phyloP scores from a whole-genome alignment of 2,797 vertebrate genomes.

The Mergus octosetaceus region DNA sequence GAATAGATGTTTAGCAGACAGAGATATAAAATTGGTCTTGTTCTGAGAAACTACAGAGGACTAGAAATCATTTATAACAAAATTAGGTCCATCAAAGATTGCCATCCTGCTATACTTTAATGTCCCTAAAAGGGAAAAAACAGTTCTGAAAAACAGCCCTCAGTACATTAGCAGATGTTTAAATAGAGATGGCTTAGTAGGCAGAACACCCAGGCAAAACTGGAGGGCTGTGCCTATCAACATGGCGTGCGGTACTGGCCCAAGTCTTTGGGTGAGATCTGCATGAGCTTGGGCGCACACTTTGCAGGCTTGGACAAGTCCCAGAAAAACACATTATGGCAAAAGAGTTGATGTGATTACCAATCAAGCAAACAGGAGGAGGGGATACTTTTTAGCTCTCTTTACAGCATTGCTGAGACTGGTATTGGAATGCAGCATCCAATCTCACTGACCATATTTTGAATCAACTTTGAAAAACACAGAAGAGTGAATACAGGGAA shows the following conservation, averaged over 20 bases:
- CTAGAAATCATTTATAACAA: not conserved
- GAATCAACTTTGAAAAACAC: not conserved
- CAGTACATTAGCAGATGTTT: not conserved
- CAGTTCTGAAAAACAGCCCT: not conserved
- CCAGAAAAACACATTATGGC: not conserved
- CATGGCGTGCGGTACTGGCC: accelerated
- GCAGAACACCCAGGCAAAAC: not conserved
- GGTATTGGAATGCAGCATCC: not conserved
- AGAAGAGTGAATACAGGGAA: not conserved
- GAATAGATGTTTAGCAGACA: not conserved
- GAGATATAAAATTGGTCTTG: not conserved
- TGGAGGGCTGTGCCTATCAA: not conserved
- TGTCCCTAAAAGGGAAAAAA: not conserved
- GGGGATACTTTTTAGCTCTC: not conserved
- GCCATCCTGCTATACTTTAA: not conserved
- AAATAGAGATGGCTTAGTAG: not conserved
- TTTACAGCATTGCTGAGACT: not conserved
- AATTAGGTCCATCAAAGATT: not conserved
- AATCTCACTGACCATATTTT: not conserved
- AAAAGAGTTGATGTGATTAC: not conserved
- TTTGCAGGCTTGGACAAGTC: not conserved
- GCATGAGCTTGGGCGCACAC: not conserved
- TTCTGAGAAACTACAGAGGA: not conserved
- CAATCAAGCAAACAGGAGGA: not conserved
- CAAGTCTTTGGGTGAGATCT: not conserved